Percentiles rank a stretch among this genome's conserved stretches.
Evolutionary conservation across 2,888 invertebrate species (phyloP).

Genomic region (Calameuta pallipes): DNA sequence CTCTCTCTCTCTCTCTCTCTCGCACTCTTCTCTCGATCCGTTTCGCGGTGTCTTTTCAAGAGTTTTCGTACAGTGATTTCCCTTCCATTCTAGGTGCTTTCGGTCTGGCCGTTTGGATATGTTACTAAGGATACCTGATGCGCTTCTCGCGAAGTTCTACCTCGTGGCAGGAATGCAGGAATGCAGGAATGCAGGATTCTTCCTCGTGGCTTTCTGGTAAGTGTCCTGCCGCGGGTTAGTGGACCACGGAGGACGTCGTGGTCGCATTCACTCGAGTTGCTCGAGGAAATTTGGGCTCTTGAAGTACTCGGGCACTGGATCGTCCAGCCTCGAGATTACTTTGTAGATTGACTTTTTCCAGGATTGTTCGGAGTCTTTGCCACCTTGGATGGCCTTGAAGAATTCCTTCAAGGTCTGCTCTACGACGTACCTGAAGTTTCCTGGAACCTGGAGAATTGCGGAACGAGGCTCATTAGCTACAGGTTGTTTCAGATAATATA

Average conservation of each 20-base stretch:
- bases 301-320: conserved; percentile 99
- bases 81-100: conserved; percentile 7
- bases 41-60: background rate
- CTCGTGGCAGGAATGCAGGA: conserved; percentile 11
- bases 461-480: background rate
- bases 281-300: conserved; percentile 99
- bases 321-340: conserved; percentile 98
- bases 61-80: background rate
- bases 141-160: conserved; percentile 49
- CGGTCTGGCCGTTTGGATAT: conserved; percentile 48
- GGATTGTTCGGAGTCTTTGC: conserved; percentile 97
- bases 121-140: conserved; percentile 63
- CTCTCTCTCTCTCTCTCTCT: conserved; percentile 42
- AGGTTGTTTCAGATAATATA: background rate
- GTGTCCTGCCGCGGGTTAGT: conserved; percentile 32
- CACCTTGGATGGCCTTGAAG: conserved; percentile 96
- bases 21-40: background rate
- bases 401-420: conserved; percentile 98
- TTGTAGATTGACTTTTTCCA: conserved; percentile 99
- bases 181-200: conserved; percentile 21
- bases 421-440: conserved; percentile 96
- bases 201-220: conserved; percentile 1
- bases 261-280: conserved; percentile 84
- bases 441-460: conserved; percentile 83
- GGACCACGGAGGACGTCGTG: conserved; percentile 25